These are phyloP conservation scores for Eupithecia vulgata DNA, from an alignment of 2,888 invertebrate species.

Conservation along the genomic window DNA sequence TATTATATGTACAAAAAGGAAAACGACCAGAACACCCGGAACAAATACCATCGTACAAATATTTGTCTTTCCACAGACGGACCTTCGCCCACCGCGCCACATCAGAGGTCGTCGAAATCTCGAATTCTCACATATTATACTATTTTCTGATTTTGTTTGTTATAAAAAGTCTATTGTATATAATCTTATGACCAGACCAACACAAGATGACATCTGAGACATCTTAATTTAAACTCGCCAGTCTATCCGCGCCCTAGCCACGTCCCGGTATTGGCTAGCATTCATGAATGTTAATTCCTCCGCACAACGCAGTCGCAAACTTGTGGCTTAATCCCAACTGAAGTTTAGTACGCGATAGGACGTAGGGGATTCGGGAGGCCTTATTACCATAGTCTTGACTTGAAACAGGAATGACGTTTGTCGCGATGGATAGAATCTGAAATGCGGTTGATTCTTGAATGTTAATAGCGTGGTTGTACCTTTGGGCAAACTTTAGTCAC, in stretches of 20 bases:
- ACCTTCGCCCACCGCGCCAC: too few relatives aligned
- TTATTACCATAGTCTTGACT: constrained; percentile 31
- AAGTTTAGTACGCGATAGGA: constrained; percentile 37
- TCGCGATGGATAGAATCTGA: constrained; percentile 1
- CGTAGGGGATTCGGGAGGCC: constrained; percentile 26
- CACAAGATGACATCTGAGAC: not conserved
- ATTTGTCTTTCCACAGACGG: too few relatives aligned
- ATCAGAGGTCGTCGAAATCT: too few relatives aligned
- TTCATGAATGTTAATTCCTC: constrained; percentile 63
- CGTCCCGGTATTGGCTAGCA: constrained; percentile 44
- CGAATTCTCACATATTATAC: too few relatives aligned
- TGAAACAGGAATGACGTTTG: constrained; percentile 2
- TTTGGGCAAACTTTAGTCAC: not conserved
- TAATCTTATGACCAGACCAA: not conserved
- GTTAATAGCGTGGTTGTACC: not conserved
- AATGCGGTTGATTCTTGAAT: constrained; percentile 5
- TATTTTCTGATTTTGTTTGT: too few relatives aligned
- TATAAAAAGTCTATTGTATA: too few relatives aligned
- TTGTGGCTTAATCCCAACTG: constrained; percentile 50
- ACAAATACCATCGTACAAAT: too few relatives aligned
- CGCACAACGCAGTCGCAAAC: constrained; percentile 45
- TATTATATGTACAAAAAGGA: too few relatives aligned
- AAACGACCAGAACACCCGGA: too few relatives aligned
- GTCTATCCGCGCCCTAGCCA: constrained; percentile 33
- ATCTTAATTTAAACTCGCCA: constrained; percentile 13